Evolutionary conservation across 2,888 invertebrate species (phyloP), one percentile per base, ranked within the genome.

Genomic region (Chrysolina oricalcia): DNA sequence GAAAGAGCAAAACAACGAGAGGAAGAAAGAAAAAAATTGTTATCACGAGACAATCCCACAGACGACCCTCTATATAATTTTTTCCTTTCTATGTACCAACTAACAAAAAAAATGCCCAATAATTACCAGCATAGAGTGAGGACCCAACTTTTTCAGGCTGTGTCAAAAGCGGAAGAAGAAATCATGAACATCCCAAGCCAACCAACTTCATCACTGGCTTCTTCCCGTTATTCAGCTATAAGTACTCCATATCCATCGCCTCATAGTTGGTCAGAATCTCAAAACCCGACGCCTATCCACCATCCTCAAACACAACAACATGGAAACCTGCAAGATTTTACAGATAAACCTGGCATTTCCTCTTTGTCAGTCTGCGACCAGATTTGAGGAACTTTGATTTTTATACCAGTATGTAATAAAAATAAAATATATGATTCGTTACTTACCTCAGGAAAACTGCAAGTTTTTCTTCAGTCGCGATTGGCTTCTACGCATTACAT

Each of bases 391-490:
- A n/a, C 23, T 35, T 35, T 27, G 63, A 63, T 63, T 63, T 15
- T 63, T 15, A 63, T 63, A 63, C 21, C 63, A 63, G 63, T 23
- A 13, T 63, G 40, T 35, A 63, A 63, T 19, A 21, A 19, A 62
- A 62, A 62, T 21, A 62, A 62, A 62, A 62, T 62, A 62, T 21
- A n/a, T n/a, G n/a, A n/a, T n/a, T n/a, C n/a, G n/a, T 19, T 23
- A 66, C 65, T 50, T 72, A 72, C 72, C 77, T 77, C 35, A 75
- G 43, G 50, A 70, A 77, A 46, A 74, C 72, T 19, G 70, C 65
- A 46, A 78, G 72, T 75, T 75, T 78, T 56, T 74, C 73, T 53
- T 68, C 53, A 17, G 76, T 76, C 63, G 40, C n/a, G 23, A 67
- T 71, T 35, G 63, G 72, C 62, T 56, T 68, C 56, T 21, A 21